These are phyloP conservation scores for Parotocinclus haroldoi DNA, from an alignment of 2,797 vertebrate genomes.

Conservation along the genomic window DNA sequence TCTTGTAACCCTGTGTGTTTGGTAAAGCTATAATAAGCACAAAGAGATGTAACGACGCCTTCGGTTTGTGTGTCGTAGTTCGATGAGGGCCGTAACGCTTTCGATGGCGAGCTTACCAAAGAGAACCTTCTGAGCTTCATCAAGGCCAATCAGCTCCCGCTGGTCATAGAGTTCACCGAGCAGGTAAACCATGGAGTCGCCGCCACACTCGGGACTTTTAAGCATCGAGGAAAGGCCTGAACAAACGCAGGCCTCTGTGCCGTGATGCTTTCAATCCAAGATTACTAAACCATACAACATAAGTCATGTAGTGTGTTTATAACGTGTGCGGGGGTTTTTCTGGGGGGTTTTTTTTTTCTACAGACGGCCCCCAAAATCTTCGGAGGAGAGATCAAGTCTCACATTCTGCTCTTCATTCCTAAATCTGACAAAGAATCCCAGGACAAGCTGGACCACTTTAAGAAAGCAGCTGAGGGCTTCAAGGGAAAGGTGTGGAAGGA, in stretches of 20 bases:
- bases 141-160: conserved; percentile 90
- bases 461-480: conserved; percentile 84
- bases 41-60: neutral
- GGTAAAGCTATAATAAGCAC: conserved; percentile 50
- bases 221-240: no score
- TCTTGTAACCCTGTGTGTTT: conserved; percentile 13
- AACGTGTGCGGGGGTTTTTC: no score
- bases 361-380: conserved; percentile 98
- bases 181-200: conserved; percentile 84
- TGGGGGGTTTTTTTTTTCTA: neutral
- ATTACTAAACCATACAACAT: no score
- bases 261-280: no score
- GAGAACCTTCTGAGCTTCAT: conserved; percentile 85
- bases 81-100: conserved; percentile 92
- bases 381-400: conserved; percentile 97
- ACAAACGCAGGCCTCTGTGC: no score
- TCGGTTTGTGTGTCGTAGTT: conserved; percentile 71
- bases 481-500: conserved; percentile 85
- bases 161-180: conserved; percentile 98
- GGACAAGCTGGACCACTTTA: conserved; percentile 86
- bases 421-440: conserved; percentile 84
- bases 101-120: conserved; percentile 87
- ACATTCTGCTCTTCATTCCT: conserved; percentile 92
- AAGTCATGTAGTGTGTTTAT: no score
- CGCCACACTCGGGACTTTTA: no score